Conservation (phyloP, 1,140 invertebrate species). For the Xylocopa sonorina region DNA sequence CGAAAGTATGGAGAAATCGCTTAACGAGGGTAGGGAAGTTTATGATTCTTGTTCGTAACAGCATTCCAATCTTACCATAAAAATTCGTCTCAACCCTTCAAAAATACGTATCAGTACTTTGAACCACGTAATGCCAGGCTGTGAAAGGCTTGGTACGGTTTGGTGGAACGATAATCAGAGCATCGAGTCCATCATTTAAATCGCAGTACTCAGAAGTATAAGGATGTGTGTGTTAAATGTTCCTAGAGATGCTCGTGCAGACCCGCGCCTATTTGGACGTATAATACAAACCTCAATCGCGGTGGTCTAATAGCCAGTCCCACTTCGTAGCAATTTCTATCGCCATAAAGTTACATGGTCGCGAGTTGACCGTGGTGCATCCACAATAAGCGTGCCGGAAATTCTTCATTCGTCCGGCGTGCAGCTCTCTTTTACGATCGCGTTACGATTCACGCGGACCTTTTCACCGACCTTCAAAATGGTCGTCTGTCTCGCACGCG, state of each 20-base stretch:
- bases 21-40: neutral
- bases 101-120: too few species aligned
- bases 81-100: too few species aligned
- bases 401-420: slow-evolving; percentile 49
- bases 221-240: neutral
- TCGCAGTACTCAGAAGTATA: too few species aligned
- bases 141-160: too few species aligned
- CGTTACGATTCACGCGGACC: slow-evolving; percentile 23
- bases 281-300: slow-evolving; percentile 8
- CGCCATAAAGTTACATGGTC: slow-evolving; percentile 34
- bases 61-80: neutral
- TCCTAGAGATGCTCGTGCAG: neutral
- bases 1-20: slow-evolving; percentile 7
- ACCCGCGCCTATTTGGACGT: neutral
- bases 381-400: slow-evolving; percentile 40
- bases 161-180: too few species aligned
- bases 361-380: slow-evolving; percentile 38
- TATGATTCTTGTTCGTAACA: neutral
- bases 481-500: slow-evolving; percentile 4
- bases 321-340: slow-evolving; percentile 44
- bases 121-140: too few species aligned
- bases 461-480: slow-evolving; percentile 43
- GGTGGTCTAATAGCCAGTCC: slow-evolving; percentile 21
- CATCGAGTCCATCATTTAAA: too few species aligned
- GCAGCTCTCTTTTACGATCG: slow-evolving; percentile 36